Conservation (phyloP, 37 sponge, comb jelly and placozoan genomes). For the Beroe forskalii region DNA sequence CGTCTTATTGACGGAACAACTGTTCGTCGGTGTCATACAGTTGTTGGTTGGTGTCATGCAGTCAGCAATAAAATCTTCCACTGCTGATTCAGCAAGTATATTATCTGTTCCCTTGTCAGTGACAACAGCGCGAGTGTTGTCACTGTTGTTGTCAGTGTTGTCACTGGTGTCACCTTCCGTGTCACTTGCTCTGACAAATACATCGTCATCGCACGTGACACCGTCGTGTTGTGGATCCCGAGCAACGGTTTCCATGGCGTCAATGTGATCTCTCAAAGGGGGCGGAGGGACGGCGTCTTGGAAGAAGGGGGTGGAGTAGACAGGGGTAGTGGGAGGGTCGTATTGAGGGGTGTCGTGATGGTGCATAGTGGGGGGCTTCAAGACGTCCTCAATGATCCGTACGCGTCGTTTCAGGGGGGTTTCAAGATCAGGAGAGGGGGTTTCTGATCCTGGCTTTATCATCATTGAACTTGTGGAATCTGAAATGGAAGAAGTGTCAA, state of each 20-base stretch:
- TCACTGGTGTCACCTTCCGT: neutral
- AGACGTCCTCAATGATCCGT: slow-evolving; percentile 17
- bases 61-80: neutral
- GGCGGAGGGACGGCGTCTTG: too few species aligned
- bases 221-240: neutral
- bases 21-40: slow-evolving; percentile 13
- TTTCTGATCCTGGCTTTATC: slow-evolving; percentile 55
- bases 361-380: slow-evolving; percentile 16
- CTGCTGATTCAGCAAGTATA: neutral
- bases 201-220: neutral
- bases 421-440: neutral
- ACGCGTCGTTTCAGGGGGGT: slow-evolving; percentile 29
- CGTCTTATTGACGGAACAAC: neutral
- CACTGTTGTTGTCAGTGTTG: neutral
- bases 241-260: neutral
- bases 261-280: neutral
- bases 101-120: neutral
- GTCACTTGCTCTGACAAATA: neutral
- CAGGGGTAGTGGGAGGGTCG: neutral
- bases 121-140: neutral
- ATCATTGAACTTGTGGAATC: slow-evolving; percentile 40
- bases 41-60: slow-evolving; percentile 44
- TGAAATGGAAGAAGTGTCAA: neutral
- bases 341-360: neutral
- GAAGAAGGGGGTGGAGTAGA: neutral